Evolutionary conservation across 1,140 invertebrate species (phyloP).

Genomic region (Drosophila ogumai): DNA sequence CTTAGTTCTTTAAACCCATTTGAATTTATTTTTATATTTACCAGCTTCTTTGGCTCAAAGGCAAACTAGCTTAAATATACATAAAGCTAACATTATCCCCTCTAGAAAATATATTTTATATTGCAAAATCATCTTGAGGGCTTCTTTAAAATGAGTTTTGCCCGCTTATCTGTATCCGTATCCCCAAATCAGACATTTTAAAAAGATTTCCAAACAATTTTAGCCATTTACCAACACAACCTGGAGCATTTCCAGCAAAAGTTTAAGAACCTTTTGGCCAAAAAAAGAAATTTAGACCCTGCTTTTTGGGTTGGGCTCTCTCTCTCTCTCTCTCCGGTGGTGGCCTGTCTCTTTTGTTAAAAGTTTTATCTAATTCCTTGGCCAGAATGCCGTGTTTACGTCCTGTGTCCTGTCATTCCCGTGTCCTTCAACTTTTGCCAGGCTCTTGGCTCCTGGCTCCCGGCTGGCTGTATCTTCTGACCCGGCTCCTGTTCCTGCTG

Average conservation of each 20-base stretch:
- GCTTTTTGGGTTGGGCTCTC: constrained; percentile 2
- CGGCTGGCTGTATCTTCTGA: constrained; percentile 14
- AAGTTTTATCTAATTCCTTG: constrained; percentile 52
- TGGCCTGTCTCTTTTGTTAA: constrained; percentile 18
- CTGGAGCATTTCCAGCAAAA: constrained; percentile 20
- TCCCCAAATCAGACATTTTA: constrained; percentile 23
- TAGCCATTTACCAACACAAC: constrained; percentile 18
- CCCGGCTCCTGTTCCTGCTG: constrained; percentile 14
- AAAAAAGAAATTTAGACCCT: constrained; percentile 16
- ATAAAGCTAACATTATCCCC: neutral
- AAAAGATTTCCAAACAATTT: constrained; percentile 16
- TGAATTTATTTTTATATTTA: neutral
- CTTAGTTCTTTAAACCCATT: neutral
- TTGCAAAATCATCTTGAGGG: neutral
- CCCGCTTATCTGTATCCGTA: constrained; percentile 2
- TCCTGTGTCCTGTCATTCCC: constrained; percentile 70
- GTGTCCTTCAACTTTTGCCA: constrained; percentile 74
- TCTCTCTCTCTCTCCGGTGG: neutral
- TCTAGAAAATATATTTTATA: neutral
- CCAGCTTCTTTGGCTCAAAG: too few species aligned
- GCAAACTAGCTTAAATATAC: neutral
- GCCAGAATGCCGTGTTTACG: constrained; percentile 14
- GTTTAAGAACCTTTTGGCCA: constrained; percentile 27
- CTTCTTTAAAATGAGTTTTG: constrained; percentile 31
- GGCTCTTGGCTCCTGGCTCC: constrained; percentile 4